Base-by-base conservation (phyloP, 2,113 vertebrate species). In the Garra rufa region DNA sequence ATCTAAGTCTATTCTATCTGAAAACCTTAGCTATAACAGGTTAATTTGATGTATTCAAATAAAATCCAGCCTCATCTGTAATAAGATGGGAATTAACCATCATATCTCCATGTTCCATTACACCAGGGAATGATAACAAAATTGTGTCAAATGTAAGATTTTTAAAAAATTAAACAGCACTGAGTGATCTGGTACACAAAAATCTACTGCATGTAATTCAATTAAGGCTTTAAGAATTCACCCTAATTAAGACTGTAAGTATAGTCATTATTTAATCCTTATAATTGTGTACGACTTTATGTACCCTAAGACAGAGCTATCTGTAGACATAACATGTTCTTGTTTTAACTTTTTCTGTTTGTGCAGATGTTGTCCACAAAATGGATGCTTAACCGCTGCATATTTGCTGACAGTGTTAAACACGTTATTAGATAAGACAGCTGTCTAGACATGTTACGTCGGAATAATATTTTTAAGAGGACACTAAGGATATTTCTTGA, bases 341-440 rank as follows among this genome's bases (percentile, higher is more conserved):
- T 67, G 63, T 50, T 75, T 48, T 28, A 74, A 46, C 14, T 11
- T 14, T 6, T 52, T 76, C 19, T 0, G 30, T n/a, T 76, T 30
- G 70, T 73, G 43, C 21, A 44, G 2, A 50, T 48, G 46, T 75
- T 75, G 24, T 69, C 1, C n/a, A 24, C 75, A 57, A 57, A 76
- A 76, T 41, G 75, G 50, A 76, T 57, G 75, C 50, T 34, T 76
- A 76, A 30, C n/a, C 24, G 13, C 15, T 50, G 73, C 73, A 50
- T 17, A 38, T 38, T 76, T 57, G 50, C 48, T 55, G 46, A 76
- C 28, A 38, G 17, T 41, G 11, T 41, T 43, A 34, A 1, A 75
- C 15, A 21, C 74, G 2, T 76, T 38, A 55, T 17, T 77, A 24
- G 34, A 77, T 38, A 57, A 59, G 30, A 57, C 19, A 43, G 30